phyloP scores from a whole-genome alignment of 1,140 invertebrate genomes.

The Philotrypesis tridentata region DNA sequence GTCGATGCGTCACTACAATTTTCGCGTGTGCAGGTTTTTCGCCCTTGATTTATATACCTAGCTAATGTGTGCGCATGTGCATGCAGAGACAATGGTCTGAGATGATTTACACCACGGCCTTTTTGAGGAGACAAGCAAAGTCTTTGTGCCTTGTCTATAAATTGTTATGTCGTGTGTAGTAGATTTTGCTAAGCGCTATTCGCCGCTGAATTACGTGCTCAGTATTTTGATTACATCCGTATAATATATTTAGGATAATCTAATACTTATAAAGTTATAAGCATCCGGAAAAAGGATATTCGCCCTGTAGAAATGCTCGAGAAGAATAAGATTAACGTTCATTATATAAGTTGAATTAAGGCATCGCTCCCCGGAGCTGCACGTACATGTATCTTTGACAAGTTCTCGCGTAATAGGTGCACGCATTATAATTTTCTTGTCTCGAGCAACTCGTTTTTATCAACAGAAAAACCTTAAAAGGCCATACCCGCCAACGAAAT shows the following conservation, averaged over 20 bases:
- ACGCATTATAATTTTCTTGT: neutral
- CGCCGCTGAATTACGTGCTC: neutral
- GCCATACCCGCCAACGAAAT: neutral
- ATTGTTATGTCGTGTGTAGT: neutral
- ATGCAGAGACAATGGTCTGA: neutral
- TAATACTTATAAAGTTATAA: no score
- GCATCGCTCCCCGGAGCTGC: no score
- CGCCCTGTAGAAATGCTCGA: no score
- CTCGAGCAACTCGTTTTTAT: neutral
- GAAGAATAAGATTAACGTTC: no score
- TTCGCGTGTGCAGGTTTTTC: slow-evolving; percentile 19
- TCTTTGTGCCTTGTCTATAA: neutral
- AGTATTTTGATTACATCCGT: neutral
- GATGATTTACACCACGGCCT: neutral
- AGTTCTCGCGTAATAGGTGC: neutral
- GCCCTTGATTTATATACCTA: slow-evolving; percentile 18
- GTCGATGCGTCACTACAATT: slow-evolving; percentile 51
- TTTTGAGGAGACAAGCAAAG: neutral
- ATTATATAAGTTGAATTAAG: no score
- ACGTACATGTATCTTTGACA: neutral
- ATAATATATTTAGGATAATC: no score
- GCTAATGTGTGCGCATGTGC: neutral
- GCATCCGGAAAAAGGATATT: no score
- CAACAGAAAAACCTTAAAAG: neutral
- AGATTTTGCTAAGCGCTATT: neutral